Base-by-base conservation (phyloP, 2,888 invertebrate genomes). In the Saturnia pavonia region DNA sequence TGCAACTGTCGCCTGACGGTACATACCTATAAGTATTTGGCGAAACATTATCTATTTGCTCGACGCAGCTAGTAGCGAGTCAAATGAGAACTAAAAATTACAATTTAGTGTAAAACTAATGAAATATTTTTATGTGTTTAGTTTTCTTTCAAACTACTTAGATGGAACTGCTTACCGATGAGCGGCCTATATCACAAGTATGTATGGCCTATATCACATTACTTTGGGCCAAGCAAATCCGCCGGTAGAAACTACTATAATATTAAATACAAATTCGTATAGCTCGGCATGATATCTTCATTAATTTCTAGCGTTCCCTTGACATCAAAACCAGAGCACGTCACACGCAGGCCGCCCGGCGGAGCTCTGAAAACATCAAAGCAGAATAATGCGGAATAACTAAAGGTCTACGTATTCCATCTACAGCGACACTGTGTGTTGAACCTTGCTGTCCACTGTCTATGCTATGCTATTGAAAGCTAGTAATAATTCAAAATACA, bases 371-470 rank as follows among this genome's bases (percentile, higher is more conserved):
- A 60, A 60, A 60, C 27, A 60, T 60, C 57, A 60, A 60, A 60
- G 57, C 27, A 60, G 57, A 27, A 60, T 60, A 60, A 60, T 60
- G 57, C 57, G 57, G 57, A 60, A 60, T 60, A 60, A 60, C 57
- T 60, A 60, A 60, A 60, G 27, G 57, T 25, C 57, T 14, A 25
- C 25, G 57, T 60, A 14, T 60, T 60, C 57, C 57, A 60, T 27
- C 27, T 60, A 60, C 6, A 60, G 27, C 57, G 14, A 60, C 57
- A 60, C 57, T 27, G 57, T 60, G 57, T 27, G 12, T 3, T 9
- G n/a, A 16, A 3, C 11, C 57, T 60, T 27, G 6, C 12, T 1
- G 12, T 60, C 12, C 14, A 60, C 4, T 60, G 27, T 60, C 57
- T 14, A 27, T 60, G 57, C 57, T 60, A 60, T 60, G 14, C 57